Percentiles rank a stretch among this genome's conserved stretches.
phyloP scores from a whole-genome alignment of 2,888 invertebrate genomes.

The Ormyrus labotus region DNA sequence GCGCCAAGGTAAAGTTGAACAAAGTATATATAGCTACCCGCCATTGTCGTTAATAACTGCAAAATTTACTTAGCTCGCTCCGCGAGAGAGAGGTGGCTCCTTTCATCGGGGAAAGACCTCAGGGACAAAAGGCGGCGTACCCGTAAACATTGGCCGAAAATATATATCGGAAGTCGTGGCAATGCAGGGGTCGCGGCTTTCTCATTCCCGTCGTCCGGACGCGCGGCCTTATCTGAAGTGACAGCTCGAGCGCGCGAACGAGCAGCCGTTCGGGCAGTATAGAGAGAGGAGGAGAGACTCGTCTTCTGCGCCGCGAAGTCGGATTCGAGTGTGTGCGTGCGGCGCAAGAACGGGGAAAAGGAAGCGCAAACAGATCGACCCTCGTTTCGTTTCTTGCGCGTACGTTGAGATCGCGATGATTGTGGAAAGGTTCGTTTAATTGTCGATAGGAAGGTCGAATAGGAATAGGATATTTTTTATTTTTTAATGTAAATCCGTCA shows the following conservation, averaged over 20 bases:
- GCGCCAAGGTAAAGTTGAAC: constrained; percentile 15
- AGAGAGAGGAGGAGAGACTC: background rate
- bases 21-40: background rate
- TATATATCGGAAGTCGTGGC: constrained; percentile 21
- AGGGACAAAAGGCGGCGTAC: too few species aligned
- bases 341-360: too few species aligned
- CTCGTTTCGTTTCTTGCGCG: background rate
- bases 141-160: background rate
- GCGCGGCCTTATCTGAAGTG: constrained; percentile 33
- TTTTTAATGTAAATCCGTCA: too few species aligned
- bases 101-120: too few species aligned
- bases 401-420: background rate
- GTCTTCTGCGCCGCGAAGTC: background rate
- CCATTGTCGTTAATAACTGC: background rate
- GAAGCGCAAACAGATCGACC: background rate
- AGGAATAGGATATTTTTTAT: too few species aligned
- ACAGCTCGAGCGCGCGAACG: constrained; percentile 16
- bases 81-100: too few species aligned
- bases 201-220: constrained; percentile 25
- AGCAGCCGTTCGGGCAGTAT: background rate
- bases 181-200: constrained; percentile 4
- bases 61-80: too few species aligned
- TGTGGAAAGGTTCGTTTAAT: background rate
- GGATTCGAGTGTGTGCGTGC: background rate
- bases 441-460: too few species aligned